These are phyloP conservation scores for crab-eating macaque (Macaca fascicularis) DNA, from an alignment of 2,113 vertebrate genomes.

Conservation along the genomic window T2T-MFA8v1.1 NC_088386.1:85429501-85430000, in stretches of 20 bases:
- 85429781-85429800: background rate
- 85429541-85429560: constrained; percentile 41
- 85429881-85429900: too few relatives aligned
- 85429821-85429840: constrained; percentile 26
- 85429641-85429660: constrained; percentile 4
- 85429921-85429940: too few relatives aligned
- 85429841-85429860: background rate
- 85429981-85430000: too few relatives aligned
- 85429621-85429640: constrained; percentile 14
- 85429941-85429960: too few relatives aligned
- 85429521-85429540: constrained; percentile 37
- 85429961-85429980: too few relatives aligned
- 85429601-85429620: constrained; percentile 10
- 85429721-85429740: constrained; percentile 12
- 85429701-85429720: background rate
- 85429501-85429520: background rate
- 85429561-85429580: constrained; percentile 19
- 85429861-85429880: background rate
- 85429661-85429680: constrained; percentile 42
- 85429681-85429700: background rate
- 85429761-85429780: background rate
- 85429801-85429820: constrained; percentile 31
- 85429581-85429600: background rate
- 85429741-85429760: background rate
- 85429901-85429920: too few relatives aligned